Conservation (phyloP, 2,113 vertebrate species). For the Axis porcinus region DNA sequence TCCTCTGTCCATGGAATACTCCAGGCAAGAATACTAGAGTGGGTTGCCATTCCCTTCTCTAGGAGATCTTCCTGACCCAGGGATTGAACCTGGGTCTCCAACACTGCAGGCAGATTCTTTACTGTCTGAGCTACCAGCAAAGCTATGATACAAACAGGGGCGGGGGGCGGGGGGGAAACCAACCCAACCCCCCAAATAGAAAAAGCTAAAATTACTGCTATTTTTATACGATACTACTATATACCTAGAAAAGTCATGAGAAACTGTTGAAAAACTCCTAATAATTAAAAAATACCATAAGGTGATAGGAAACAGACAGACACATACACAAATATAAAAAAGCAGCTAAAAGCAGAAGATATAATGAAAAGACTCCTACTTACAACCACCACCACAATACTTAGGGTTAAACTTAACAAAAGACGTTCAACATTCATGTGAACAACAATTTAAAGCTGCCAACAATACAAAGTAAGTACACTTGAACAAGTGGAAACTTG, state of each 20-base stretch:
- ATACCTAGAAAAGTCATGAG: not conserved
- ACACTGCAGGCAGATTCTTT: not conserved
- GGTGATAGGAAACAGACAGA: not conserved
- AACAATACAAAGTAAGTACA: too few relatives aligned
- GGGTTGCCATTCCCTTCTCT: not conserved
- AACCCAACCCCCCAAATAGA: not conserved
- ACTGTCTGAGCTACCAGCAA: not conserved
- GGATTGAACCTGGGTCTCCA: not conserved
- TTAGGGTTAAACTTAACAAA: not conserved
- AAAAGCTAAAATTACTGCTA: not conserved
- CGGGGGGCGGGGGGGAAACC: not conserved
- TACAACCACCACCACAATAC: not conserved
- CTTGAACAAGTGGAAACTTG: not conserved
- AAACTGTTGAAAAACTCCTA: not conserved
- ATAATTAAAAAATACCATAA: not conserved
- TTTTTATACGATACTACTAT: not conserved
- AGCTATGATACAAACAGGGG: not conserved
- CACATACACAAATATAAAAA: not conserved
- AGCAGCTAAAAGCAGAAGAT: not conserved
- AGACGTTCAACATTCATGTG: not conserved
- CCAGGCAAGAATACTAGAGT: not conserved
- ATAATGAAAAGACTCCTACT: not conserved
- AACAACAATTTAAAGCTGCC: fast-evolving
- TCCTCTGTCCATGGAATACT: not conserved
- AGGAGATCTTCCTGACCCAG: not conserved